phyloP scores from a whole-genome alignment of 1,140 invertebrate species.

The Achatina immaculata region DNA sequence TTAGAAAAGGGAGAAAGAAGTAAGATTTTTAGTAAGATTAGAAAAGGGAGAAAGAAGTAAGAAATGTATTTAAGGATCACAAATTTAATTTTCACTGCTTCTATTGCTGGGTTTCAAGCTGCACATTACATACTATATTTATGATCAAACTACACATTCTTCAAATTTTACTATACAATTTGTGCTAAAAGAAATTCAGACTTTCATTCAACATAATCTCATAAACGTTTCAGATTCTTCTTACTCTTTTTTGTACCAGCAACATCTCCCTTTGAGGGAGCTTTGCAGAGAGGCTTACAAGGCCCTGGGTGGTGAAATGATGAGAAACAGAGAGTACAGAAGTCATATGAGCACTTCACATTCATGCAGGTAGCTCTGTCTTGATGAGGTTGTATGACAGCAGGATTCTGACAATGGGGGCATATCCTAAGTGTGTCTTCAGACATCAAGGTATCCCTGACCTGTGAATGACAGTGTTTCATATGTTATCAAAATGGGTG shows the following conservation, averaged over 20 bases:
- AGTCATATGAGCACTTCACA: slow-evolving; percentile 19
- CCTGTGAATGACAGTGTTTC: not conserved
- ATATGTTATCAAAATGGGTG: not conserved
- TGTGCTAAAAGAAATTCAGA: too few relatives aligned
- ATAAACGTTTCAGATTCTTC: slow-evolving; percentile 18
- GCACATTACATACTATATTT: too few relatives aligned
- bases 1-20: too few relatives aligned
- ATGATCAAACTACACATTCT: too few relatives aligned
- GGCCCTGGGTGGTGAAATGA: not conserved
- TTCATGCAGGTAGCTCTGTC: slow-evolving; percentile 1
- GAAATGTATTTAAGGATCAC: too few relatives aligned
- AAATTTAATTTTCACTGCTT: too few relatives aligned
- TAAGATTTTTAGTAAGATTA: not conserved
- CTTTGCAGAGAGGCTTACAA: slow-evolving; percentile 15
- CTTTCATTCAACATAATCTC: too few relatives aligned
- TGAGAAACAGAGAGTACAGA: slow-evolving; percentile 12
- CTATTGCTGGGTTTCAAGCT: too few relatives aligned
- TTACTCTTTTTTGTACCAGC: slow-evolving; percentile 25
- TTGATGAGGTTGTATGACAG: not conserved
- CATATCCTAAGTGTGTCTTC: slow-evolving; percentile 1
- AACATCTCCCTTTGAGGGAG: slow-evolving; percentile 7
- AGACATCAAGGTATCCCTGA: not conserved
- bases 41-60: slow-evolving; percentile 6
- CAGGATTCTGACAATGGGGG: slow-evolving; percentile 3
- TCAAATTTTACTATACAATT: too few relatives aligned